phyloP scores from a whole-genome alignment of 2,888 invertebrate genomes.

The Penaeus monodon region DNA sequence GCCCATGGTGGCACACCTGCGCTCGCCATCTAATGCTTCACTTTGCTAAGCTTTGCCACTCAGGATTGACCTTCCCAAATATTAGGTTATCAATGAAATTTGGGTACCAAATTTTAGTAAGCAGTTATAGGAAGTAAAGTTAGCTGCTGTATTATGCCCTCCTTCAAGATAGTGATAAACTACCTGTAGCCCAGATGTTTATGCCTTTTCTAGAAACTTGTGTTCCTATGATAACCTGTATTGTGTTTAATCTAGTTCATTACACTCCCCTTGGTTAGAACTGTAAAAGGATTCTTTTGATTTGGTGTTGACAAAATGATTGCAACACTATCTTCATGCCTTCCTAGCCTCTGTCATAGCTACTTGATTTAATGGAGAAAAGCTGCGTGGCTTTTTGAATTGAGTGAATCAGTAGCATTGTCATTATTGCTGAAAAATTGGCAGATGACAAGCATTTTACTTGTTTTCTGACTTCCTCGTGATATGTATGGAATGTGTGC shows the following conservation, averaged over 20 bases:
- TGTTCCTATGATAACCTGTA: constrained; percentile 31
- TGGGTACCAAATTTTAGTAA: constrained; percentile 24
- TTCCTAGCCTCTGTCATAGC: constrained; percentile 30
- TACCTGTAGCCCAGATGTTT: constrained; percentile 4
- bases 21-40: constrained; percentile 29
- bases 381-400: constrained; percentile 1
- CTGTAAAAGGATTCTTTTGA: constrained; percentile 26
- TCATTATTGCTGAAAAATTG: constrained; percentile 14
- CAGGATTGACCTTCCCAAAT: constrained; percentile 36
- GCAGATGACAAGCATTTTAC: constrained; percentile 35
- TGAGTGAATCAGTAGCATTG: constrained; percentile 33
- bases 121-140: constrained; percentile 12
- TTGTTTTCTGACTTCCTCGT: constrained; percentile 33
- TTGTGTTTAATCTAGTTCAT: constrained; percentile 31
- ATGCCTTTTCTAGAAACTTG: constrained; percentile 23
- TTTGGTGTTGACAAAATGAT: constrained; percentile 7
- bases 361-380: constrained; percentile 23
- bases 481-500: constrained; percentile 36
- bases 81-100: constrained; percentile 1
- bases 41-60: constrained; percentile 36
- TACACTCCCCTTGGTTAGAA: constrained; percentile 19
- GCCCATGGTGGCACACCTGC: neutral
- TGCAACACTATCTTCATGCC: constrained; percentile 22
- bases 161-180: constrained; percentile 18
- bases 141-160: constrained; percentile 23